Conservation (phyloP, 2,888 invertebrate species). For the Mythimna pallens region DNA sequence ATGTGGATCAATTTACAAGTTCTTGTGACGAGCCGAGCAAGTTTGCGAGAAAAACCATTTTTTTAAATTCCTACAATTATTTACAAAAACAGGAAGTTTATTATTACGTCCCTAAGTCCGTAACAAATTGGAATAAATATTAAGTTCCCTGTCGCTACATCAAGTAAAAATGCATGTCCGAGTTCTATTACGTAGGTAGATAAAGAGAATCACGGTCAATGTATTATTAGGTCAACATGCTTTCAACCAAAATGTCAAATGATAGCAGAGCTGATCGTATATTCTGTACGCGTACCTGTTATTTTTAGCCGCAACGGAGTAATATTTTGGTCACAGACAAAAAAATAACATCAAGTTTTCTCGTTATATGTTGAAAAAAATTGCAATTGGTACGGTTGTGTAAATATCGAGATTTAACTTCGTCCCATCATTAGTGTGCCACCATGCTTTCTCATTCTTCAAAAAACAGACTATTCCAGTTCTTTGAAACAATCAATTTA, state of each 20-base stretch:
- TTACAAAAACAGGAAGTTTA: not conserved
- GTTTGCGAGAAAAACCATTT: not conserved
- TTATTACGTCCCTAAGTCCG: not conserved
- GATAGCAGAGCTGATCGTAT: conserved; percentile 37
- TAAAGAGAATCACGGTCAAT: conserved; percentile 61
- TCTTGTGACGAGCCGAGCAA: too few species aligned
- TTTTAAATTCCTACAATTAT: not conserved
- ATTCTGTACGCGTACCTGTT: conserved; percentile 10
- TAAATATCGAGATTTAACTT: not conserved
- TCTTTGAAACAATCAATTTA: conserved; percentile 58
- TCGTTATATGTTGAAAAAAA: not conserved
- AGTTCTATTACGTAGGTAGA: conserved; percentile 59
- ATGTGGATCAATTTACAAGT: too few species aligned
- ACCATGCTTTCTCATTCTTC: not conserved
- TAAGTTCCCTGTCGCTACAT: conserved; percentile 44
- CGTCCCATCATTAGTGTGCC: not conserved
- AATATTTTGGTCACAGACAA: not conserved
- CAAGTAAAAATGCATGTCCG: conserved; percentile 69
- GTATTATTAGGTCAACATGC: conserved; percentile 59
- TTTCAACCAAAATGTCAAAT: conserved; percentile 58
- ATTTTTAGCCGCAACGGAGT: not conserved
- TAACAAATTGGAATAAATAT: conserved; percentile 52
- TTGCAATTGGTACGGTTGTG: too few species aligned
- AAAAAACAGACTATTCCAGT: not conserved
- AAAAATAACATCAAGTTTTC: not conserved